These are phyloP conservation scores for Mirounga angustirostris DNA, from an alignment of 2,113 vertebrate species.

Conservation along the genomic window DNA sequence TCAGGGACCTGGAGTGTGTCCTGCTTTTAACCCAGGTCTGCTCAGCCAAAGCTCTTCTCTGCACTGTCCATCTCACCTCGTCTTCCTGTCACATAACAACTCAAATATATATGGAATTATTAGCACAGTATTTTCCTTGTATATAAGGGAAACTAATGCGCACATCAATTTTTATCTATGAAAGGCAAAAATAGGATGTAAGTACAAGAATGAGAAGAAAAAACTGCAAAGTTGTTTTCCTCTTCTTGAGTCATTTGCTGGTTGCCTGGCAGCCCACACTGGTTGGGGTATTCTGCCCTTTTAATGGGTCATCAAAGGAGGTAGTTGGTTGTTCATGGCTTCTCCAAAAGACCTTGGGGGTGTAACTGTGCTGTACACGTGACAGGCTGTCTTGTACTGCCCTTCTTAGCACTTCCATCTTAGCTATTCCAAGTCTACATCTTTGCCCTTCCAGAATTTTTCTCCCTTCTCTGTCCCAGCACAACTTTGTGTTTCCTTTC, in stretches of 20 bases:
- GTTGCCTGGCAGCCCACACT: background rate
- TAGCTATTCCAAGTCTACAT: background rate
- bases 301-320: background rate
- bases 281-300: background rate
- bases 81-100: background rate
- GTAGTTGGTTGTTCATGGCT: background rate
- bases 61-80: background rate
- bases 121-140: background rate
- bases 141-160: background rate
- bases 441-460: conserved; percentile 1
- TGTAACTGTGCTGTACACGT: background rate
- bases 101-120: background rate
- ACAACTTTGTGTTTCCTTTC: background rate
- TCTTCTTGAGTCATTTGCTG: background rate
- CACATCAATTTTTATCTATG: background rate
- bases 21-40: conserved; percentile 19
- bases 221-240: background rate
- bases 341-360: background rate
- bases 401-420: background rate
- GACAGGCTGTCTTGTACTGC: background rate
- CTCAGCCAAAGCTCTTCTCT: conserved; percentile 19
- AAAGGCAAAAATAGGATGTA: background rate
- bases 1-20: background rate
- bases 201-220: background rate
- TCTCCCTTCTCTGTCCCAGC: background rate